Evolutionary conservation across 2,797 vertebrate genomes (phyloP).

Genomic region (Sphenopsis melanotis): DNA sequence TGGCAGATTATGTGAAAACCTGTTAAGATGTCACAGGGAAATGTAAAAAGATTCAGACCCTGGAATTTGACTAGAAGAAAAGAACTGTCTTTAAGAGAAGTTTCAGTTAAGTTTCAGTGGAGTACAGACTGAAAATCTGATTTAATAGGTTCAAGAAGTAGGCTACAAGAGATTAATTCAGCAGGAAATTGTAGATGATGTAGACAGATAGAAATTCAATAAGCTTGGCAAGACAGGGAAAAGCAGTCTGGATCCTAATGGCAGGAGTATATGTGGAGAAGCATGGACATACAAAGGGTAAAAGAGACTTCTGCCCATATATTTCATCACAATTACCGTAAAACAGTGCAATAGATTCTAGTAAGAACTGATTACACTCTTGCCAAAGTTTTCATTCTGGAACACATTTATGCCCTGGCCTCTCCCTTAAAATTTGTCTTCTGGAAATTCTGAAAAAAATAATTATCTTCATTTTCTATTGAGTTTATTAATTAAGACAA

Average conservation of each 20-base stretch:
- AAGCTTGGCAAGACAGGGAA: background rate
- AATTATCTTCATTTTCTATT: background rate
- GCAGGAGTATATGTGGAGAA: background rate
- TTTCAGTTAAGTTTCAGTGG: conserved; percentile 17
- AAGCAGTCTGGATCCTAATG: background rate
- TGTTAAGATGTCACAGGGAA: background rate
- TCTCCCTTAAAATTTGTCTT: background rate
- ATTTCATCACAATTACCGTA: background rate
- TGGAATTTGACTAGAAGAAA: background rate
- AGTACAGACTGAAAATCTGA: background rate
- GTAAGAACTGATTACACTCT: background rate
- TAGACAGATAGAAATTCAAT: conserved; percentile 56
- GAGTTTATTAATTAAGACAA: background rate
- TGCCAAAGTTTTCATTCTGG: background rate
- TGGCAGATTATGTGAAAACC: background rate
- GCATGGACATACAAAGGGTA: background rate
- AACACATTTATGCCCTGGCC: background rate
- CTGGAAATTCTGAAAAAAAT: background rate
- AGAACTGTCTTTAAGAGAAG: background rate
- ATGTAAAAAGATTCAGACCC: background rate
- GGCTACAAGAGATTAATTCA: conserved; percentile 33
- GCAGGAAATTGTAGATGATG: conserved; percentile 34
- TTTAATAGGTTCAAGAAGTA: conserved; percentile 22
- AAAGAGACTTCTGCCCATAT: background rate
- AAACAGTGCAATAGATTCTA: background rate